Evolutionary conservation across 2,888 invertebrate species (phyloP), one percentile per base, ranked within the genome.

Genomic region (Cephus pulcher): DNA sequence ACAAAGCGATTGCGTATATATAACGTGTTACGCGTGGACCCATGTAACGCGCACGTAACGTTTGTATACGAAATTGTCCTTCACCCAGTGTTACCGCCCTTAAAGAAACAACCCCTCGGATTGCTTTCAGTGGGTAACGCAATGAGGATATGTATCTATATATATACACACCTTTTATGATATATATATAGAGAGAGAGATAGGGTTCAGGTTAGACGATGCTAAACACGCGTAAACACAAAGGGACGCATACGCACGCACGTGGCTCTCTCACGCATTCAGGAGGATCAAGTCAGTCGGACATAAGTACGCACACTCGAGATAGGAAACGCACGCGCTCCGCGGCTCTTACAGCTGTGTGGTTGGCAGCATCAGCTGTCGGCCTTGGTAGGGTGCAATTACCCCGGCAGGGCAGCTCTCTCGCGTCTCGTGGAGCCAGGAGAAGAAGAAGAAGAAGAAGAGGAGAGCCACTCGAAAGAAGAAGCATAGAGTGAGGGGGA

Each of bases 301-400:
- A 40, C 40, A 40, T 40, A 40, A 40, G 40, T 40, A 40, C 70
- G 70, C 70, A 33, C 70, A 33, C 70, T 30, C 70, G 70, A 32
- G 70, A 12, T 30, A 33, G 70, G 33, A 70, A 33, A 70, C 70
- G 70, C 70, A 70, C 70, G 33, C 70, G 4, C n/a, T 30, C 70
- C 32, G 11, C 70, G 70, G 33, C 11, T 33, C 70, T 83, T 77
- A 82, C 80, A 81, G 84, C 78, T 83, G 79, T 84, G 82, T 84
- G 84, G 88, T 70, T 86, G 86, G 88, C 89, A 88, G 88, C 90
- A 91, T 91, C 91, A 91, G 91, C 91, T 91, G 91, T 90, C 91
- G 91, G 88, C 91, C 91, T 91, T 91, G 91, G 91, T 88, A 89
- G 90, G 90, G 91, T 90, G 90, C 91, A 90, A 91, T 91, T 91